Percentiles rank a stretch among this genome's conserved stretches.
These are phyloP conservation scores for Bombyx huttoni DNA, from an alignment of 2,888 invertebrate genomes.

Conservation along the genomic window DNA sequence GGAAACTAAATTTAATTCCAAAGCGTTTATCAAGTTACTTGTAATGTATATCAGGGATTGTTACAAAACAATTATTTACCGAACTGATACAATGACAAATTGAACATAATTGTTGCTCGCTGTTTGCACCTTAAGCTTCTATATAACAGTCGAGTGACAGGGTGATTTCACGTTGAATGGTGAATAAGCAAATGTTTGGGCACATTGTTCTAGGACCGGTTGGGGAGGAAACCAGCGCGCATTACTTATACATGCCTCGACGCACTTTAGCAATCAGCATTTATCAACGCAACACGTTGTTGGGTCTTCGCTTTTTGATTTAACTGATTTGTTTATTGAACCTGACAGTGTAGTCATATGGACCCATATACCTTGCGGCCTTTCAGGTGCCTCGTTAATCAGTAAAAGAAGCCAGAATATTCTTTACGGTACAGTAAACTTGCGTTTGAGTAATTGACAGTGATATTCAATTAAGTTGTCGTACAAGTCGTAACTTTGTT, in stretches of 20 bases:
- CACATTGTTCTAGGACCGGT: slow-evolving; percentile 67
- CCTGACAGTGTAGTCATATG: background rate
- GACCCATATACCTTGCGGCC: background rate
- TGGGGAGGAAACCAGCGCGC: slow-evolving; percentile 53
- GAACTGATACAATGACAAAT: slow-evolving; percentile 29
- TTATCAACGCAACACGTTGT: slow-evolving; percentile 62
- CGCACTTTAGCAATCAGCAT: slow-evolving; percentile 70
- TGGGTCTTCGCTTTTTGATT: slow-evolving; percentile 44
- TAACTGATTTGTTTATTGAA: slow-evolving; percentile 54
- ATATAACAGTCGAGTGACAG: slow-evolving; percentile 21
- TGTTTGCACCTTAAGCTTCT: slow-evolving; percentile 13
- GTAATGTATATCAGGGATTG: background rate
- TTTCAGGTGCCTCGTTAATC: background rate
- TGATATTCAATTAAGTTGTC: background rate
- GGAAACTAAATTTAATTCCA: background rate
- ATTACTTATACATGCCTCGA: slow-evolving; percentile 69
- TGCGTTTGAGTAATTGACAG: background rate
- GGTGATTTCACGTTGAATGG: slow-evolving; percentile 37
- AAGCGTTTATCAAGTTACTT: background rate
- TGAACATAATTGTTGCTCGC: slow-evolving; percentile 15
- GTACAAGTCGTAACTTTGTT: background rate
- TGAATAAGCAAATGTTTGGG: slow-evolving; percentile 56
- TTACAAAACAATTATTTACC: slow-evolving; percentile 23
- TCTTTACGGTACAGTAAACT: background rate
- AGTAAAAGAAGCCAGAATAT: background rate